phyloP scores from a whole-genome alignment of 2,888 invertebrate species.

The Conchocele bisecta region DNA sequence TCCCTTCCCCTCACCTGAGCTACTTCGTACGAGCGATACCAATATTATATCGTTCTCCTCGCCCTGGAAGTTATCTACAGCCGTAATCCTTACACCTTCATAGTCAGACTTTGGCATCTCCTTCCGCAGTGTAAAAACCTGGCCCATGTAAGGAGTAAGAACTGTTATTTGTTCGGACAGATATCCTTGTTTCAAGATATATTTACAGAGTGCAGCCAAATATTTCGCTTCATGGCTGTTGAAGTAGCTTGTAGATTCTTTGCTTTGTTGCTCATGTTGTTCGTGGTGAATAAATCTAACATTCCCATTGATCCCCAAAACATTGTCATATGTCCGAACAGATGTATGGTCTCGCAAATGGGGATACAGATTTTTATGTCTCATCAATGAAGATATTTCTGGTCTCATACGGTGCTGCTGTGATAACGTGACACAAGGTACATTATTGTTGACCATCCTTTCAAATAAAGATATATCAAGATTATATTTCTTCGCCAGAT shows the following conservation, averaged over 20 bases:
- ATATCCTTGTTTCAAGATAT: constrained; percentile 74
- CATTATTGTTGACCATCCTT: constrained; percentile 88
- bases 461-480: constrained; percentile 92
- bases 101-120: constrained; percentile 64
- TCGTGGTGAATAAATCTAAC: constrained; percentile 73
- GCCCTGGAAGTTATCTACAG: constrained; percentile 79
- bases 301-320: constrained; percentile 65
- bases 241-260: constrained; percentile 65
- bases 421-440: constrained; percentile 82
- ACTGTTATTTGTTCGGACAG: constrained; percentile 66
- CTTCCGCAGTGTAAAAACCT: constrained; percentile 56
- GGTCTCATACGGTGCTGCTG: constrained; percentile 10
- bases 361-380: constrained; percentile 75
- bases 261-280: constrained; percentile 63
- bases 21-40: constrained; percentile 80
- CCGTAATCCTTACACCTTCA: constrained; percentile 66
- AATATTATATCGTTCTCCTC: constrained; percentile 81
- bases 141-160: constrained; percentile 75
- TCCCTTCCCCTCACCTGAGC: constrained; percentile 35
- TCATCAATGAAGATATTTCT: constrained; percentile 68
- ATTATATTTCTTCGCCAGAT: constrained; percentile 87
- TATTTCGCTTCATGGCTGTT: constrained; percentile 73
- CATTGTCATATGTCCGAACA: constrained; percentile 55
- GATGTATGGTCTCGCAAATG: constrained; percentile 62
- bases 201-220: constrained; percentile 64